Evolutionary conservation across 2,797 vertebrate species (phyloP), one percentile per base, ranked within the genome.

Genomic region (Echiichthys vipera): DNA sequence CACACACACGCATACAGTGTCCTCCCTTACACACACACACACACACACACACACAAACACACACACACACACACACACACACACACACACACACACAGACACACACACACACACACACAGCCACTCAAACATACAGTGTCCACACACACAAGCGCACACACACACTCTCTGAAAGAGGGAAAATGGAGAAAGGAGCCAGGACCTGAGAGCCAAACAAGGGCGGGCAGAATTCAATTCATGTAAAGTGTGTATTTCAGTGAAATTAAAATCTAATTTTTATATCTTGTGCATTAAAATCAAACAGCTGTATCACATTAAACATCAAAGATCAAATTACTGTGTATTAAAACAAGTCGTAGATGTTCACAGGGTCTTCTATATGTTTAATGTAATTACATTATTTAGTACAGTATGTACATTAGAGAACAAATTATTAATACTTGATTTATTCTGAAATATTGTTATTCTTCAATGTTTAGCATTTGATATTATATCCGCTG

Each of bases 151-250:
- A n/a, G n/a, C n/a, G n/a, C 65, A 29, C 70, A 56, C 64, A 66
- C 77, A 77, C 80, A 85, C 59, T 80, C 79, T 79, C 71, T 77
- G 67, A 81, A 84, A 78, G 65, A 80, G 79, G 51, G 65, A 80
- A 78, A 78, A 45, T 32, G 57, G 65, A 72, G 49, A 85, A 83
- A 83, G 54, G 76, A 83, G 77, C 70, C 68, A 43, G 55, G 18
- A 47, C 82, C 84, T 80, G 74, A 55, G 71, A 86, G 79, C 47
- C 63, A 54, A 65, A 64, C 55, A 37, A 68, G 71, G 65, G 49
- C 51, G 64, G 71, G 75, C 57, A 47, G 36, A 20, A 69, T 81
- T 84, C 69, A 81, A 32, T 75, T 80, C 54, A 76, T 58, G 59
- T 77, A n/a, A 59, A 74, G 34, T 77, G 73, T 62, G 25, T 13